phyloP scores from a whole-genome alignment of 2,888 invertebrate genomes.

The Orthonychiurus folsomi region DNA sequence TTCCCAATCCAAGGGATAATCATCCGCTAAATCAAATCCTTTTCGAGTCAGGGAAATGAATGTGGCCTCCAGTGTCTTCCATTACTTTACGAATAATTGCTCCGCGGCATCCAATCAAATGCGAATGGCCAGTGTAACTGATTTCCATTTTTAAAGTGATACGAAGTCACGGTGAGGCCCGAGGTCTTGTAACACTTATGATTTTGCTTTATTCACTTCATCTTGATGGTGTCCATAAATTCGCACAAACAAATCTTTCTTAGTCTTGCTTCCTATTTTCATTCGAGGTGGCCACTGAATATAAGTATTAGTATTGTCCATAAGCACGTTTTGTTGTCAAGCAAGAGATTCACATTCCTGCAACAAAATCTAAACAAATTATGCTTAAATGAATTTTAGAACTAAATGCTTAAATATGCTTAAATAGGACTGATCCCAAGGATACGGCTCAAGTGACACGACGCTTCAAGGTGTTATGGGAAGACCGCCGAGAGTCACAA shows the following conservation, averaged over 20 bases:
- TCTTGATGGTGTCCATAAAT: slow-evolving; percentile 39
- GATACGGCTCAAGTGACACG: too few species aligned
- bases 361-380: too few species aligned
- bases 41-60: slow-evolving; percentile 98
- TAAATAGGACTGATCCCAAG: too few species aligned
- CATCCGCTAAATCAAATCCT: slow-evolving; percentile 77
- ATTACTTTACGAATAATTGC: slow-evolving; percentile 74
- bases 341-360: too few species aligned
- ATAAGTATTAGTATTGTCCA: slow-evolving; percentile 82
- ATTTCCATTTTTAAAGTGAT: slow-evolving; percentile 98
- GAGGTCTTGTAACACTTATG: slow-evolving; percentile 33
- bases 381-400: too few species aligned
- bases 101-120: slow-evolving; percentile 90
- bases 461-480: too few species aligned
- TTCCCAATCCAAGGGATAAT: slow-evolving; percentile 55
- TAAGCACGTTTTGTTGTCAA: too few species aligned
- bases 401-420: too few species aligned
- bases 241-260: slow-evolving; percentile 54
- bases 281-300: slow-evolving; percentile 94
- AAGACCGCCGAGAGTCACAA: too few species aligned
- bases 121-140: slow-evolving; percentile 95
- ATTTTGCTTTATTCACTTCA: slow-evolving; percentile 36
- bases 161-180: slow-evolving; percentile 52
- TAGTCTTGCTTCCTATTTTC: slow-evolving; percentile 96
- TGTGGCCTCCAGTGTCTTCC: slow-evolving; percentile 93